These are phyloP conservation scores for Eidolon dupreanum DNA, from an alignment of 2,797 vertebrate genomes.

Conservation along the genomic window DNA sequence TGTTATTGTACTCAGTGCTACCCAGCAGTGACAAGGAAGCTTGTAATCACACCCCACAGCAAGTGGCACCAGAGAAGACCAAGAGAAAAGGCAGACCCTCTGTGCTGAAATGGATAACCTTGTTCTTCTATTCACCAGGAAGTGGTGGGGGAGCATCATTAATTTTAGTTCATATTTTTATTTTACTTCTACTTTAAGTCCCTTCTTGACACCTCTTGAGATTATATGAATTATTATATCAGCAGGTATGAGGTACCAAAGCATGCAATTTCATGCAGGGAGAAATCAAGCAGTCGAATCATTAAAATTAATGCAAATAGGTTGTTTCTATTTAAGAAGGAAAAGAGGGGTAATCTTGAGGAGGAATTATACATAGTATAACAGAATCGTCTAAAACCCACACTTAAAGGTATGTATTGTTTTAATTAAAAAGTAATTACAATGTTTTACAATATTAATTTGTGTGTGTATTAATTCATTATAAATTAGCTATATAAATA, in stretches of 20 bases:
- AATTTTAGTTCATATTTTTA: conserved; percentile 12
- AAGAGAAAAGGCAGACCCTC: not conserved
- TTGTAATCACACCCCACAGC: not conserved
- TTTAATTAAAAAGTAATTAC: conserved; percentile 30
- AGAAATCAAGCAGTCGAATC: conserved; percentile 63
- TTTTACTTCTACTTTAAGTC: conserved; percentile 52
- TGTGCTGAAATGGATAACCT: not conserved
- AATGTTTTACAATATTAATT: conserved; percentile 5
- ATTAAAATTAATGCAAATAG: conserved; percentile 67
- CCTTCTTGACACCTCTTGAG: conserved; percentile 52
- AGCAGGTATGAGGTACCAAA: conserved; percentile 15
- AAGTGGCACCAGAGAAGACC: not conserved
- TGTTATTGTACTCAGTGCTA: not conserved
- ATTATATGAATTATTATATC: conserved; percentile 59
- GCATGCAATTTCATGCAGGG: conserved; percentile 52
- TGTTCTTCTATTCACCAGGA: not conserved
- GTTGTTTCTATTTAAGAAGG: conserved; percentile 59
- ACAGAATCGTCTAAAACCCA: not conserved
- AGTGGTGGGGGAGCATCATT: not conserved
- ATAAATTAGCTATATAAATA: not conserved
- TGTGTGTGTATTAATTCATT: not conserved
- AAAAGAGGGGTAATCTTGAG: not conserved
- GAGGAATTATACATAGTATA: not conserved
- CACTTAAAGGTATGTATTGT: not conserved
- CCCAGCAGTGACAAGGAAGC: not conserved